Conservation (phyloP, 2,797 vertebrate species). For the Spheniscus humboldti region DNA sequence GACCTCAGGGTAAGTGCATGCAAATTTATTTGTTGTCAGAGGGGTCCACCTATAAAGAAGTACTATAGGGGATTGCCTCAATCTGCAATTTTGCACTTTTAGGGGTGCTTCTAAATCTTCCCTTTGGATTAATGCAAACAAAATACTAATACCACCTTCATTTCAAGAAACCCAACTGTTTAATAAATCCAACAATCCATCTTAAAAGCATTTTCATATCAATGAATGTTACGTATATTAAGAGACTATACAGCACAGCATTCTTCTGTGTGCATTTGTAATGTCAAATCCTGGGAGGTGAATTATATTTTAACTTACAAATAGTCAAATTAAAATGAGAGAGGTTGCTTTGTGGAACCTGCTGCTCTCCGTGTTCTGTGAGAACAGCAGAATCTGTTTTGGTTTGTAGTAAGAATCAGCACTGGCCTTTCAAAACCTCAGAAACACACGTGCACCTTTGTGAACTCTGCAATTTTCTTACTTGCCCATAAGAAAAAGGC, state of each 20-base stretch:
- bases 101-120: neutral
- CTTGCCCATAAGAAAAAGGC: neutral
- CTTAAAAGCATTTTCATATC: neutral
- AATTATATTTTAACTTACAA: neutral
- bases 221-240: neutral
- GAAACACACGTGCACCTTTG: accelerated
- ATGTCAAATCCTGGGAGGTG: neutral
- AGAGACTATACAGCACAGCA: neutral
- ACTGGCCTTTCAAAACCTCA: neutral
- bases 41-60: neutral
- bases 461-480: neutral
- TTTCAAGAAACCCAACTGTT: neutral
- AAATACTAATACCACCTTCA: neutral
- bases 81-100: neutral
- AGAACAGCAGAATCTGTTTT: neutral
- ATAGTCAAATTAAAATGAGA: neutral
- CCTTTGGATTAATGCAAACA: neutral
- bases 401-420: neutral
- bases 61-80: neutral
- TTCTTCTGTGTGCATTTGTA: neutral
- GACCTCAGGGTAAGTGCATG: neutral
- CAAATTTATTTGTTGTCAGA: neutral
- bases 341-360: neutral
- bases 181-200: neutral
- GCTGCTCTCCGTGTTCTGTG: neutral